Base-by-base conservation (phyloP, 2,888 invertebrate genomes). In the Schizaphis graminum region DNA sequence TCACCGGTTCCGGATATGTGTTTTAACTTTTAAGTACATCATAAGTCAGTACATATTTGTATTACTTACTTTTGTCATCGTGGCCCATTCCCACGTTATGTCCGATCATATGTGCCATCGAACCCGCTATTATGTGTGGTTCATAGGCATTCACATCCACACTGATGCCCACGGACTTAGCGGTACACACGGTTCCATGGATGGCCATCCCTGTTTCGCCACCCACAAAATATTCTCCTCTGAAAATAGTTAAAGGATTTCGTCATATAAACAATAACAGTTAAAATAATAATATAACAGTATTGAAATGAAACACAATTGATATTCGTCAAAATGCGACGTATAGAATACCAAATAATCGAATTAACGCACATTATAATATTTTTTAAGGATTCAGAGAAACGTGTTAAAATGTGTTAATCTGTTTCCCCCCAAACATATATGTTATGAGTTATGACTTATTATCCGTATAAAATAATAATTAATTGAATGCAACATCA, bases 21-120 rank as follows among this genome's bases (percentile, higher is more conserved):
- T 47, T 47, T 28, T 41, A 85, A 44, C 44, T 41, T 85, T 28
- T 53, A 88, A 88, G 88, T 24, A 53, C n/a, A 88, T 57, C 13
- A 57, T 26, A 41, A 28, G 35, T 53, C 0, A 7, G n/a, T 53
- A 3, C 49, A 28, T 16, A 87, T 85, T n/a, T 87, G 8, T 87
- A 49, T 57, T 86, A 96, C 97, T 96, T 97, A 96, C 98, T 97
- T 89, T 98, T 98, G 95, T 99, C 98, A 96, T 99, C 99, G 96
- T 99, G 99, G 13, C 98, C 98, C 97, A 99, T 97, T 96, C 99
- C 99, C 95, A 99, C 98, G 96, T 99, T 99, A 96, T 99, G 99
- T 35, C 99, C 99, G 95, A 99, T 98, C 98, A 99, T 99, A 96
- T 99, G 99, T 77, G 99, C 98, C 97, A 99, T 98, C 89, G 99